A percentile compares a stretch with the other conserved stretches of the same genome.
These are phyloP conservation scores for Pseudonaja textilis DNA, from an alignment of 2,113 vertebrate species.

Conservation along the genomic window DNA sequence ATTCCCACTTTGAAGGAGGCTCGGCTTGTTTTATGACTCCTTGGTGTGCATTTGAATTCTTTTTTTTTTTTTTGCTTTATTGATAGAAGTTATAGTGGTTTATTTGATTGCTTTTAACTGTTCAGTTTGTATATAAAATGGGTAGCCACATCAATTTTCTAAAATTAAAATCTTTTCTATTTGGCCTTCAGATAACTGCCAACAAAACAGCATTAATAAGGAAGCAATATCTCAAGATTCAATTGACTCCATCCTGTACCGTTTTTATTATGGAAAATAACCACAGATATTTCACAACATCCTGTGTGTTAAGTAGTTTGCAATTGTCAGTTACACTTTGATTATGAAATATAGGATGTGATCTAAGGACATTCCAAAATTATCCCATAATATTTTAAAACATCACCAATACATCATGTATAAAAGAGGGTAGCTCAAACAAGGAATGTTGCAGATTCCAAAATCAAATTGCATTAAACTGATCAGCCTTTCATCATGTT, in stretches of 20 bases:
- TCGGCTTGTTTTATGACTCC: not conserved
- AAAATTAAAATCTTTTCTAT: not conserved
- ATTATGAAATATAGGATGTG: not conserved
- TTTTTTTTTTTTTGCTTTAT: not conserved
- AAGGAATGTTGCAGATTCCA: not conserved
- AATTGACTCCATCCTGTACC: not conserved
- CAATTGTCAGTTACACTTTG: not conserved
- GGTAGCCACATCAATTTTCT: not conserved
- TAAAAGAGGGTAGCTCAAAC: not conserved
- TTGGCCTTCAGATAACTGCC: accelerated
- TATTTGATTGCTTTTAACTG: not conserved
- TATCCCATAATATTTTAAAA: not conserved
- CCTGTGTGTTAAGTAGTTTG: not conserved
- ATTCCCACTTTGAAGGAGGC: not conserved
- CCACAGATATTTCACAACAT: not conserved
- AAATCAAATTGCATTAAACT: not conserved
- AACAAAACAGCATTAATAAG: not conserved
- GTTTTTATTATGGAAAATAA: not conserved
- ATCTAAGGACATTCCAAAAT: not conserved
- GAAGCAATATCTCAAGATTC: not conserved
- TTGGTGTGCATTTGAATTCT: not conserved
- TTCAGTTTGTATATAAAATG: not conserved
- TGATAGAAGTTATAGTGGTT: not conserved
- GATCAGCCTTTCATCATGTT: not conserved
- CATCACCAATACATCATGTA: not conserved